Base-by-base conservation (phyloP, 2,888 invertebrate genomes). In the Tubulanus polymorphus region DNA sequence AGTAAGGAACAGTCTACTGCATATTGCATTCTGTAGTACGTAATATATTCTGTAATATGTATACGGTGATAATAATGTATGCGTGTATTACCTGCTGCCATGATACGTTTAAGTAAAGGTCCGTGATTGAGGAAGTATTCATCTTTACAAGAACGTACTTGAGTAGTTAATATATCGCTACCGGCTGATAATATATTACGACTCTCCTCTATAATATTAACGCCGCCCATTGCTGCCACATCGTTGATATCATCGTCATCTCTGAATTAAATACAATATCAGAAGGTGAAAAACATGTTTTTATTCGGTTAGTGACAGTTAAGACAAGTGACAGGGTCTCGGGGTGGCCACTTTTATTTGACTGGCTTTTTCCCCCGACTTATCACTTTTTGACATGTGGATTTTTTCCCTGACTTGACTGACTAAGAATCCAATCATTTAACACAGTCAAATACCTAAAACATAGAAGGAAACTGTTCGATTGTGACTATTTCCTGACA, bases 191-290 rank as follows among this genome's bases (percentile, higher is more conserved):
- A 84, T 72, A 96, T 96, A 79, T 92, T 87, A 79, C 93, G 93
- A 35, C 91, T 89, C 81, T 97, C 96, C 81, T 97, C 96, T 0
- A 91, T 90, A 70, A 97, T 84, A 82, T 97, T 97, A 54, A 97
- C 96, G 51, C 96, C 96, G 62, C 96, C 96, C 96, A 97, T 96
- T 10, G 96, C 94, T 29, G 96, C 95, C 15, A 97, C 96, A 82
- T 97, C 96, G 75, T 96, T 97, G 72, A 96, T 94, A 78, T 97
- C 95, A 76, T 95, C 95, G 73, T 94, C 93, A 45, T 91, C 92
- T 60, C 86, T 81, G 78, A 20, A 59, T 45, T 10, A n/a, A 45
- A n/a, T 15, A n/a, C 10, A 10, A 53, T 32, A 32, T 32, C 35
- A 12, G 35, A 32, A n/a, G n/a, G n/a, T 32, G 35, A 12, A 12